Evolutionary conservation across 2,797 vertebrate genomes (phyloP).

Genomic region (Acropternis orthonyx): DNA sequence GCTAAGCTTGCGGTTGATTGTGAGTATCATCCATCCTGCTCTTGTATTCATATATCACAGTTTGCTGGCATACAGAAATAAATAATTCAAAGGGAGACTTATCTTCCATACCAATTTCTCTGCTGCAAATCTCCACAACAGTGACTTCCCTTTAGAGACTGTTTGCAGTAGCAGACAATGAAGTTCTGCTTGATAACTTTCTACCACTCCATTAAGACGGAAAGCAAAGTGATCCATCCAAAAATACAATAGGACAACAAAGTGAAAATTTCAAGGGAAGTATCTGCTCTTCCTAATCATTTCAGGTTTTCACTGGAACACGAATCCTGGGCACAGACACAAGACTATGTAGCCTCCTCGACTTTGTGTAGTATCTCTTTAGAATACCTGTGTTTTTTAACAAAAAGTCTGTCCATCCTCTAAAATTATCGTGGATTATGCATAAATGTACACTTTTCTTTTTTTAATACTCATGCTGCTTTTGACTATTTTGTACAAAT

Average conservation of each 20-base stretch:
- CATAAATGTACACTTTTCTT: neutral
- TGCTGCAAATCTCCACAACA: neutral
- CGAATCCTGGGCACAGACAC: neutral
- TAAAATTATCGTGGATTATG: neutral
- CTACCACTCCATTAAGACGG: neutral
- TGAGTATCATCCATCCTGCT: conserved; percentile 70
- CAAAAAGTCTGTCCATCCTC: neutral
- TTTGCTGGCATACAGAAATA: neutral
- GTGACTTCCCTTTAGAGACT: neutral
- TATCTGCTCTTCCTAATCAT: neutral
- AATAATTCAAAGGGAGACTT: neutral
- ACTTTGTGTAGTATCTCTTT: neutral
- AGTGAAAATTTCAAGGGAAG: neutral
- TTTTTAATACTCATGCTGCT: neutral
- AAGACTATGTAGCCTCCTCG: neutral
- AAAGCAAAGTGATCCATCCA: neutral
- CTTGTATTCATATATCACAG: neutral
- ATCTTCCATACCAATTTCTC: neutral
- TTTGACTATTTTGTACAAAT: neutral
- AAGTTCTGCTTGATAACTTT: neutral
- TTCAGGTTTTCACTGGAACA: neutral
- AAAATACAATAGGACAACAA: neutral
- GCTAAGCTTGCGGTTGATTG: conserved; percentile 87
- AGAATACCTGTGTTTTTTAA: neutral
- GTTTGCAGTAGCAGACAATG: neutral